Base-by-base conservation (phyloP, 2,888 invertebrate species). In the Iselma pallidipennis region DNA sequence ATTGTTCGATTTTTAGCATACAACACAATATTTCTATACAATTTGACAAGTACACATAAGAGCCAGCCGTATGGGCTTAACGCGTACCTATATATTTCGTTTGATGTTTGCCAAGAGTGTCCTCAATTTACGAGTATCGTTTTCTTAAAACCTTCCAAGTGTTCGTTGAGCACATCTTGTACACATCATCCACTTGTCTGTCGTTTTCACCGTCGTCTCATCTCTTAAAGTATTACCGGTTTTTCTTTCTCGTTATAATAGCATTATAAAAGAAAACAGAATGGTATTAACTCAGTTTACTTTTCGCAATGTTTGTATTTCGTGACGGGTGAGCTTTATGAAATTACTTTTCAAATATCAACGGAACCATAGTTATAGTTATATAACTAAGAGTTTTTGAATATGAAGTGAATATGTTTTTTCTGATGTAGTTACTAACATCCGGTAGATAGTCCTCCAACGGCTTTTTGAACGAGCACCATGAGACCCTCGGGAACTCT, bases 181-280 rank as follows among this genome's bases (percentile, higher is more conserved):
- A 37, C 33, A 58, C 45, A 57, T 62, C 61, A 58, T 62, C 55
- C 54, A 59, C 58, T 65, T 59, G 60, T 54, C 60, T 50, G 66
- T 57, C 55, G 19, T 55, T 61, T 57, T 52, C 49, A 56, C 29
- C 60, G 54, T 25, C 60, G 54, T 28, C 52, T 64, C 54, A 65
- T 58, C 66, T 69, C 67, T 71, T 70, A 70, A 67, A 64, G 70
- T 68, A 67, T 71, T 70, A 70, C 63, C 19, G 66, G 62, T 65
- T 70, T 70, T 71, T 70, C 69, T 67, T 65, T 69, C 69, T 69
- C 66, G 71, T 71, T 71, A 70, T 70, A 70, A 70, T 69, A 71
- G 69, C 67, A 68, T 70, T 70, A 69, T 65, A 66, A 64, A 69
- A 66, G 65, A 69, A 69, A 67, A 66, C 65, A 64, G 63, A 59